phyloP scores from a whole-genome alignment of 2,797 vertebrate genomes.

The Allobates femoralis region DNA sequence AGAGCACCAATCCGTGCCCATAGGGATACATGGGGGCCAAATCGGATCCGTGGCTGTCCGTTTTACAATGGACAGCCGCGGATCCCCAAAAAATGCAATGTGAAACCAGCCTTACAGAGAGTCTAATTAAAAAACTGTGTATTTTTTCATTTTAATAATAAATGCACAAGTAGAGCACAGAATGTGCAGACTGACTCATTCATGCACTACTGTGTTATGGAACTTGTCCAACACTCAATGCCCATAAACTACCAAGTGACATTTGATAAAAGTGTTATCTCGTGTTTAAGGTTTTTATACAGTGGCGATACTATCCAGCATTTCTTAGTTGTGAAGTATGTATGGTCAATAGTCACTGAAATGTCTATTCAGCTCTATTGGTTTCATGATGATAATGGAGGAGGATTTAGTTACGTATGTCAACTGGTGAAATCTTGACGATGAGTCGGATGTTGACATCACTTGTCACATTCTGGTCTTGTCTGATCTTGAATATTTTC shows the following conservation, averaged over 20 bases:
- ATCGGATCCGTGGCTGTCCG: too few species aligned
- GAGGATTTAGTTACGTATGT: background rate
- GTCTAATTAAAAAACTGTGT: too few species aligned
- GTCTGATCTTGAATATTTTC: background rate
- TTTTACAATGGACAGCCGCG: too few species aligned
- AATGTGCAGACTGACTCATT: too few species aligned
- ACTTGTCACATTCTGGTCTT: background rate
- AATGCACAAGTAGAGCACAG: too few species aligned
- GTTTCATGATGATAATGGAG: background rate
- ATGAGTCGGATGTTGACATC: background rate
- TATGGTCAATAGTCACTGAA: background rate
- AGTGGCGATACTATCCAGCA: too few species aligned
- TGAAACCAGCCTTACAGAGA: too few species aligned
- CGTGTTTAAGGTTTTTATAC: background rate
- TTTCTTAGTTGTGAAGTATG: background rate
- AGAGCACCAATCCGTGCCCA: too few species aligned
- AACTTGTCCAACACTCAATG: background rate
- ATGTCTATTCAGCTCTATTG: background rate
- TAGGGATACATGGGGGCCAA: too few species aligned
- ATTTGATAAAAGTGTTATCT: background rate
- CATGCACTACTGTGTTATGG: too few species aligned
- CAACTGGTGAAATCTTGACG: background rate
- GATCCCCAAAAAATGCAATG: too few species aligned
- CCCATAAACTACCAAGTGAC: background rate
- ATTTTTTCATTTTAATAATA: too few species aligned